A percentile compares a stretch with the other conserved stretches of the same genome.
phyloP scores from a whole-genome alignment of 37 sponge, comb jelly and placozoan species.

The Spongia lamella region DNA sequence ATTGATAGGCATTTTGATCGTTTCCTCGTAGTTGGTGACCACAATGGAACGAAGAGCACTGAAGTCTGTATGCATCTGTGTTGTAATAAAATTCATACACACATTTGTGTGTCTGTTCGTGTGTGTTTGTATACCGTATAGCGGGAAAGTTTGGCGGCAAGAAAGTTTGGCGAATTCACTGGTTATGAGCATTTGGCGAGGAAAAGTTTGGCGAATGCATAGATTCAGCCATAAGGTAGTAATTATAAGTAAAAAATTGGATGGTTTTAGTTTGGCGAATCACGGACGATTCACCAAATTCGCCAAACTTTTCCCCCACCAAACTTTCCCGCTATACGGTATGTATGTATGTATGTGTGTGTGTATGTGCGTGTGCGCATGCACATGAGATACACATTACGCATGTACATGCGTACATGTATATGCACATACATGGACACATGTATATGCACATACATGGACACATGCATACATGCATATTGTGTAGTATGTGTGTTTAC shows the following conservation, averaged over 20 bases:
- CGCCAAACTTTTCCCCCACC: background rate
- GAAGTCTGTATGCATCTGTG: conserved; percentile 93
- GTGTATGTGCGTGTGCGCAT: background rate
- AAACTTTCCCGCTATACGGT: too few species aligned
- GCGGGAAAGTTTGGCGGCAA: too few species aligned
- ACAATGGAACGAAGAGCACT: conserved; percentile 95
- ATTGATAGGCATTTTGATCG: conserved; percentile 99
- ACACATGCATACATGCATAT: background rate
- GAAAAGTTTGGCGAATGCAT: too few species aligned
- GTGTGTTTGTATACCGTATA: too few species aligned
- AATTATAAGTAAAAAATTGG: too few species aligned
- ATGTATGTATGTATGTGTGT: too few species aligned
- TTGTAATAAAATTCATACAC: background rate
- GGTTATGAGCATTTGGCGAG: too few species aligned
- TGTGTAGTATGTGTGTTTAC: background rate
- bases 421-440: background rate
- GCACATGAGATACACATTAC: background rate
- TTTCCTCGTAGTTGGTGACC: conserved; percentile 96
- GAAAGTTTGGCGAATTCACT: too few species aligned
- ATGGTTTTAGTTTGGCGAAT: too few species aligned
- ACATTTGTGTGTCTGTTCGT: too few species aligned
- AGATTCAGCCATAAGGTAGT: too few species aligned
- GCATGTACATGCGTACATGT: conserved; percentile 3
- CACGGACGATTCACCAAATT: too few species aligned
- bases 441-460: background rate